Percentiles rank a stretch among this genome's conserved stretches.
phyloP scores from a whole-genome alignment of 1,140 invertebrate species.

The Lepidurus arcticus region DNA sequence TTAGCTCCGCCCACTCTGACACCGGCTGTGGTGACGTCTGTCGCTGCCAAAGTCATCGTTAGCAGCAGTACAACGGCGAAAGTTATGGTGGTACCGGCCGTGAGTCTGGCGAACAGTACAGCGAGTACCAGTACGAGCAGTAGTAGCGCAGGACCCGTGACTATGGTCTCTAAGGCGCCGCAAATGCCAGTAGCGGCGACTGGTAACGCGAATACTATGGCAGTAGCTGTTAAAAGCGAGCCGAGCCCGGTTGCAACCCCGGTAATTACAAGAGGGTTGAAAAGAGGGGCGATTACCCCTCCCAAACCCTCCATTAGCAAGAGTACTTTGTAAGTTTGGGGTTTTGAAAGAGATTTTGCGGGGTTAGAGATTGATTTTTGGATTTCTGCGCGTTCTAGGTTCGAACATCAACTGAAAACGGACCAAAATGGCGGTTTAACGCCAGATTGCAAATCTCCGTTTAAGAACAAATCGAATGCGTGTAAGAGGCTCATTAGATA shows the following conservation, averaged over 20 bases:
- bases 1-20: constrained; percentile 25
- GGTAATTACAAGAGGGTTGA: constrained; percentile 34
- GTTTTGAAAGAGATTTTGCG: background rate
- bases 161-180: background rate
- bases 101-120: constrained; percentile 14
- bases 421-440: constrained; percentile 71
- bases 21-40: background rate
- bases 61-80: constrained; percentile 20
- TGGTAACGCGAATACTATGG: background rate
- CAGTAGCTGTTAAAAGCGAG: background rate
- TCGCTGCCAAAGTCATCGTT: background rate
- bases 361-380: background rate
- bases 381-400: constrained; percentile 44
- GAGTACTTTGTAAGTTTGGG: constrained; percentile 36
- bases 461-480: constrained; percentile 65
- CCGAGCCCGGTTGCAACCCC: constrained; percentile 36
- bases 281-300: constrained; percentile 34
- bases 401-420: constrained; percentile 68
- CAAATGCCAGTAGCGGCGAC: constrained; percentile 20
- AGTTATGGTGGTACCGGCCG: constrained; percentile 26
- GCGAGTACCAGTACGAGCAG: constrained; percentile 12
- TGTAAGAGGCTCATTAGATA: constrained; percentile 72
- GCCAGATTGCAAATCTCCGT: constrained; percentile 70
- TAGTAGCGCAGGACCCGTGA: constrained; percentile 29
- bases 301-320: constrained; percentile 36